Evolutionary conservation across 2,888 invertebrate genomes (phyloP).

Genomic region (Drosophila lacicola): DNA sequence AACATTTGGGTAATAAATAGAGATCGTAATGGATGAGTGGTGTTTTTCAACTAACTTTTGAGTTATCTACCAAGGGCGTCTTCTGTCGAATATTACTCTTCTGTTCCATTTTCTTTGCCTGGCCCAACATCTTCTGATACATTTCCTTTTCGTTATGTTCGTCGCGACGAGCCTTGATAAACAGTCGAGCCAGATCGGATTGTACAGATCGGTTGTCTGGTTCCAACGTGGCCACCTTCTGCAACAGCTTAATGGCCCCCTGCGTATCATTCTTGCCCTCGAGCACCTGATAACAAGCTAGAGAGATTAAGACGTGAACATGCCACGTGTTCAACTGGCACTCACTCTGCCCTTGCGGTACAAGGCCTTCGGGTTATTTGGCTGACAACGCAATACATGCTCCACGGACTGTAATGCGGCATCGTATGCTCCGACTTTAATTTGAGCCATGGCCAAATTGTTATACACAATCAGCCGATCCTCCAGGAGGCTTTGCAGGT

Average conservation of each 20-base stretch:
- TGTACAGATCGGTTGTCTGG: constrained; percentile 88
- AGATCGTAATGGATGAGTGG: background rate
- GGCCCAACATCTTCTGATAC: constrained; percentile 89
- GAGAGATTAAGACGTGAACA: background rate
- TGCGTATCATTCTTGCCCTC: constrained; percentile 89
- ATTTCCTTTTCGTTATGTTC: constrained; percentile 88
- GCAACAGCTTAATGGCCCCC: constrained; percentile 89
- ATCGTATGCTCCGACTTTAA: constrained; percentile 94
- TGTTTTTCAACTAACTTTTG: constrained; percentile 72
- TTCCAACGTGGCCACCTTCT: constrained; percentile 88
- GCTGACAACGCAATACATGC: constrained; percentile 92
- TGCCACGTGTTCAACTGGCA: background rate
- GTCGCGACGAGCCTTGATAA: constrained; percentile 87
- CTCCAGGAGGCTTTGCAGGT: constrained; percentile 89
- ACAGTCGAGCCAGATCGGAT: constrained; percentile 87
- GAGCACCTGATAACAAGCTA: constrained; percentile 86
- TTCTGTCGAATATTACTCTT: constrained; percentile 80
- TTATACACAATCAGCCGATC: constrained; percentile 94
- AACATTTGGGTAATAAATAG: background rate
- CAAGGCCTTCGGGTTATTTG: constrained; percentile 95
- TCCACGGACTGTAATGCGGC: constrained; percentile 94
- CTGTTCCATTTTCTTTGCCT: constrained; percentile 85
- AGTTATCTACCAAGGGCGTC: constrained; percentile 80
- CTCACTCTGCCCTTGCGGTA: constrained; percentile 92
- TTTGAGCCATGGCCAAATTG: constrained; percentile 96